Percentiles rank a stretch among this genome's conserved stretches.
Conservation (phyloP, 2,113 vertebrate genomes). For the Forbesichthys papilliferus region DNA sequence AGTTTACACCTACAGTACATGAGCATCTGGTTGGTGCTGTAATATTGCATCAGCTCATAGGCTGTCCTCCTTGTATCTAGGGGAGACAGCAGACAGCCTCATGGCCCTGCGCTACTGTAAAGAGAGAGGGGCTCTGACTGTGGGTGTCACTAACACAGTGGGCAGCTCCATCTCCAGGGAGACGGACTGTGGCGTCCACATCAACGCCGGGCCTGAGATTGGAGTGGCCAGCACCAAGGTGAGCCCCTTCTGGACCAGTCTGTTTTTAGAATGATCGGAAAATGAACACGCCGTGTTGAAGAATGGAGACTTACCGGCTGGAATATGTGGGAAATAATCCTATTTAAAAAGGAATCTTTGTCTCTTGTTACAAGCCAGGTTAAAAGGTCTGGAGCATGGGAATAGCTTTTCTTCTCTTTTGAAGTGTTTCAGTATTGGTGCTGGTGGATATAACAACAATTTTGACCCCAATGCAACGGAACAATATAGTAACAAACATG, state of each 20-base stretch:
- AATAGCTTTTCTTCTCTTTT: not conserved
- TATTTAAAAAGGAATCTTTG: not conserved
- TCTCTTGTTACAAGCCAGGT: not conserved
- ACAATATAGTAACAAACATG: conserved; percentile 34
- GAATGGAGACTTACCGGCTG: not conserved
- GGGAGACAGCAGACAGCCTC: conserved; percentile 95
- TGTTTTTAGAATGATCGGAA: not conserved
- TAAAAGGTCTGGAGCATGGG: not conserved
- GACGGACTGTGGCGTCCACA: conserved; percentile 96
- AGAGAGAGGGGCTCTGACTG: conserved; percentile 91
- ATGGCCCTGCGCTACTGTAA: conserved; percentile 95
- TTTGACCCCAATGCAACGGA: conserved; percentile 10
- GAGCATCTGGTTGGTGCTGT: too few species aligned
- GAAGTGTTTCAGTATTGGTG: not conserved
- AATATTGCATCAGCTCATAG: not conserved
- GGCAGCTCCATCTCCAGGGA: conserved; percentile 97
- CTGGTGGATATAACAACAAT: not conserved
- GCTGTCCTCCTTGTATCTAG: conserved; percentile 61
- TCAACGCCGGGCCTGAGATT: conserved; percentile 96
- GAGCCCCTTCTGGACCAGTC: conserved; percentile 12
- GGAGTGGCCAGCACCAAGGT: conserved; percentile 99
- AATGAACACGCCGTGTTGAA: not conserved
- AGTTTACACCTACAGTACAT: not conserved
- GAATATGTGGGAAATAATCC: not conserved
- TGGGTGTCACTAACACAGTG: conserved; percentile 97